Percentiles rank a stretch among this genome's conserved stretches.
phyloP scores from a whole-genome alignment of 2,888 invertebrate genomes.

The Phalera bucephala region DNA sequence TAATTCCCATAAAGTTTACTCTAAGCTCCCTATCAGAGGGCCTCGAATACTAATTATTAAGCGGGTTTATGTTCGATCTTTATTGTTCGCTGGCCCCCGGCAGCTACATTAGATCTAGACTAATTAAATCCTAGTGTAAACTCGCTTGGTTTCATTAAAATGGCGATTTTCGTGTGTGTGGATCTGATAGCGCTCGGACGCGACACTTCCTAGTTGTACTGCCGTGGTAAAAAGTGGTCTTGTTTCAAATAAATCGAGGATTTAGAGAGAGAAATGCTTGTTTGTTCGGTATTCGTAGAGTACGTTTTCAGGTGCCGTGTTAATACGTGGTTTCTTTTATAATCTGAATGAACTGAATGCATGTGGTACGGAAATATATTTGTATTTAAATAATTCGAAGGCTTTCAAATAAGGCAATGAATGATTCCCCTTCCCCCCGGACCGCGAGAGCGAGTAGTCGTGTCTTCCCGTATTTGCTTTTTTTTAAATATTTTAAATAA shows the following conservation, averaged over 20 bases:
- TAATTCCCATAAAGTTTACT: conserved; percentile 49
- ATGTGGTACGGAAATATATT: too few relatives aligned
- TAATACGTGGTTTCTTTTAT: too few relatives aligned
- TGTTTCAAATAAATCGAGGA: conserved; percentile 1
- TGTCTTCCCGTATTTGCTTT: too few relatives aligned
- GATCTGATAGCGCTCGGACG: conserved; percentile 47
- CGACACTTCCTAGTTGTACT: conserved; percentile 7
- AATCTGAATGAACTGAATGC: too few relatives aligned
- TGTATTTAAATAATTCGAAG: too few relatives aligned
- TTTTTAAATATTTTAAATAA: too few relatives aligned
- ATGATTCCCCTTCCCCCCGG: too few relatives aligned
- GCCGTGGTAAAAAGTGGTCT: conserved; percentile 6
- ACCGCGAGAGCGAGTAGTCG: too few relatives aligned
- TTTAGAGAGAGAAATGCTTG: not conserved
- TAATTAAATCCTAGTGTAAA: conserved; percentile 48
- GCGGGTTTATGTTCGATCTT: conserved; percentile 53
- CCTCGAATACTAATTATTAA: conserved; percentile 58
- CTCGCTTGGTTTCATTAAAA: conserved; percentile 49
- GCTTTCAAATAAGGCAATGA: too few relatives aligned
- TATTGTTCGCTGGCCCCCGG: conserved; percentile 51
- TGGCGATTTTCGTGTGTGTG: conserved; percentile 59
- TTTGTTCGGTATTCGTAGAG: too few relatives aligned
- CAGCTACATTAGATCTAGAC: conserved; percentile 46
- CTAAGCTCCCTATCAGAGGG: conserved; percentile 43
- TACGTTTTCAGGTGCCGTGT: too few relatives aligned